Percentiles rank a stretch among this genome's conserved stretches.
phyloP scores from a whole-genome alignment of 2,888 invertebrate genomes.

The Andrena haemorrhoa region DNA sequence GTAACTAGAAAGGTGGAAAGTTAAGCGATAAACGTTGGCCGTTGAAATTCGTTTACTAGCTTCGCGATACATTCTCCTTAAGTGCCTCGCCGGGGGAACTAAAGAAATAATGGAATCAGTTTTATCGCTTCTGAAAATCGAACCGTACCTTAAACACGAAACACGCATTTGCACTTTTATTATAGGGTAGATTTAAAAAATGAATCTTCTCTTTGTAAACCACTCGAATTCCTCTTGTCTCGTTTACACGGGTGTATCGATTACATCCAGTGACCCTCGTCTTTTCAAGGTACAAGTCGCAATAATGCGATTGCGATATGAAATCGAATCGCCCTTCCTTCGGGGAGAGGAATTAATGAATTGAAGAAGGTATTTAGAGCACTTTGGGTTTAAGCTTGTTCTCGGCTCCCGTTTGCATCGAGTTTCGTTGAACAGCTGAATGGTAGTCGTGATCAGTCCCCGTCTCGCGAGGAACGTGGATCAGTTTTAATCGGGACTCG shows the following conservation, averaged over 20 bases:
- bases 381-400: background rate
- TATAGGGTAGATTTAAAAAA: too few species aligned
- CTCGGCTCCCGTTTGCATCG: too few species aligned
- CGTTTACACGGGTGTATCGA: constrained; percentile 58
- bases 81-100: background rate
- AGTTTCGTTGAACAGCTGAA: too few species aligned
- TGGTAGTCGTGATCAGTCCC: too few species aligned
- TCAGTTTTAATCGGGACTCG: constrained; percentile 27
- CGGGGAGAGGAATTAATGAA: background rate
- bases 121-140: constrained; percentile 26
- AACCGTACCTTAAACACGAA: background rate
- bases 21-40: constrained; percentile 49
- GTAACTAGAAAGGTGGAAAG: constrained; percentile 47
- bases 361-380: constrained; percentile 12
- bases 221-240: constrained; percentile 40
- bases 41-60: constrained; percentile 47
- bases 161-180: background rate
- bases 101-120: constrained; percentile 20
- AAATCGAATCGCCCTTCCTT: constrained; percentile 9
- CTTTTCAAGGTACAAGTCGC: constrained; percentile 28
- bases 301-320: constrained; percentile 12
- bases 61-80: constrained; percentile 34
- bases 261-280: constrained; percentile 49
- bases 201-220: background rate
- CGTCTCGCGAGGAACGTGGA: constrained; percentile 21